Evolutionary conservation across 1,140 invertebrate species (phyloP), one percentile per base, ranked within the genome.

Genomic region (Amphibalanus amphitrite): DNA sequence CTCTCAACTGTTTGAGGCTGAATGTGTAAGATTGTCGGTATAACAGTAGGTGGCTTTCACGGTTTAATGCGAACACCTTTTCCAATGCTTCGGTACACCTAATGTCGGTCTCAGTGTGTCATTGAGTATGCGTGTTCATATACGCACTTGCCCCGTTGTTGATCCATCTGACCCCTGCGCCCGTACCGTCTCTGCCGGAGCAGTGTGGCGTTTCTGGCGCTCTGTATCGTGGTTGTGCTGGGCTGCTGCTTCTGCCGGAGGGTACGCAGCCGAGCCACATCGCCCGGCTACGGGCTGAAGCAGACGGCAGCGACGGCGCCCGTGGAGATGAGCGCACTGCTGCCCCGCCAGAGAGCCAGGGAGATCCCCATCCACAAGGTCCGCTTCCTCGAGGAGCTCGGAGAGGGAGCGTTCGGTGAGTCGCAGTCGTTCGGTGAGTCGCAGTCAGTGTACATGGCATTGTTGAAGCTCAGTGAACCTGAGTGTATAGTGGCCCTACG

Each of bases 351-450:
- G 28, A 72, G 78, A 26, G 74, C 80, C 30, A 75, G 80, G 40
- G 76, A 84, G 77, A 84, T 82, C 76, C 81, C 89, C 85, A 76
- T 93, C 86, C 82, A 85, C 69, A 90, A 91, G 78, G 89, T 97
- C 0, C 84, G 89, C 72, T 96, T 97, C 77, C 82, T 95, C 40
- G 92, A 97, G 80, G 95, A 97, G 80, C 81, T 98, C 1, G 95
- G 95, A 47, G 94, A 98, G 84, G 95, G 95, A 29, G 92, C 93
- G 69, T 98, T 97, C 82, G 95, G 95, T 83, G 85, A 84, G 78
- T n/a, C n/a, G n/a, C n/a, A n/a, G n/a, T n/a, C n/a, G n/a, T n/a
- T n/a, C n/a, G n/a, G n/a, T n/a, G n/a, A n/a, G n/a, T n/a, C n/a
- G n/a, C n/a, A n/a, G n/a, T n/a, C n/a, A n/a, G n/a, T n/a, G n/a